Percentiles rank a stretch among this genome's conserved stretches.
These are phyloP conservation scores for Zoanthus sociatus DNA, from an alignment of 92 coral and sea anemone species.

Conservation along the genomic window DNA sequence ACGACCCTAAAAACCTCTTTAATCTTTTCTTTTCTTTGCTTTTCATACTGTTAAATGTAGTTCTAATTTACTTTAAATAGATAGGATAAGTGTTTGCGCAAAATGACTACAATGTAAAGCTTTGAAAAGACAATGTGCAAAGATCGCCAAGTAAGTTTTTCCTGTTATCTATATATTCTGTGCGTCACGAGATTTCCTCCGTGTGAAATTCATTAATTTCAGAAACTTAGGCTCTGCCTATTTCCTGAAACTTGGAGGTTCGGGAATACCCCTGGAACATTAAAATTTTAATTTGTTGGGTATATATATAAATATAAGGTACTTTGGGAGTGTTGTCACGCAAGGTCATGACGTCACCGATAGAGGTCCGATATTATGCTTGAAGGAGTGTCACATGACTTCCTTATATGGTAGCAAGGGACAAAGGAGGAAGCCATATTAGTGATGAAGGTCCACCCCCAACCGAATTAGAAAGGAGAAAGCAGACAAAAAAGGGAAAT, in stretches of 20 bases:
- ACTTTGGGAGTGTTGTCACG: conserved; percentile 39
- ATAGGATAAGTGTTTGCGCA: background rate
- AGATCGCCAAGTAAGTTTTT: conserved; percentile 21
- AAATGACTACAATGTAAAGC: background rate
- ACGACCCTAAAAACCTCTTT: conserved; percentile 33
- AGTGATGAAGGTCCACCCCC: conserved; percentile 51
- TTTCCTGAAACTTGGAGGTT: conserved; percentile 29
- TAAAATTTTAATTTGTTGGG: background rate
- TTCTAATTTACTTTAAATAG: conserved; percentile 7
- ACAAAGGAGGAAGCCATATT: conserved; percentile 50
- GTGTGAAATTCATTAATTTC: background rate
- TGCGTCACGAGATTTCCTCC: conserved; percentile 25
- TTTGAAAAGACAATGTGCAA: conserved; percentile 18
- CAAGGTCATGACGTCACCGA: conserved; percentile 41
- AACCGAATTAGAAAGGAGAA: conserved; percentile 40
- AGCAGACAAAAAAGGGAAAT: conserved; percentile 84
- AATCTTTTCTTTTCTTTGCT: conserved; percentile 21
- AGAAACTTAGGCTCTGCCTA: background rate
- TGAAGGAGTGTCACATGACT: conserved; percentile 40
- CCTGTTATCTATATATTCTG: conserved; percentile 12
- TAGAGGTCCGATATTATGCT: conserved; percentile 32
- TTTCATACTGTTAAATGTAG: background rate
- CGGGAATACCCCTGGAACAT: conserved; percentile 37
- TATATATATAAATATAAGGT: background rate
- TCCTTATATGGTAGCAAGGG: conserved; percentile 36